These are phyloP conservation scores for Benitochromis conjunctus DNA, from an alignment of 2,113 vertebrate species.

Conservation along the genomic window DNA sequence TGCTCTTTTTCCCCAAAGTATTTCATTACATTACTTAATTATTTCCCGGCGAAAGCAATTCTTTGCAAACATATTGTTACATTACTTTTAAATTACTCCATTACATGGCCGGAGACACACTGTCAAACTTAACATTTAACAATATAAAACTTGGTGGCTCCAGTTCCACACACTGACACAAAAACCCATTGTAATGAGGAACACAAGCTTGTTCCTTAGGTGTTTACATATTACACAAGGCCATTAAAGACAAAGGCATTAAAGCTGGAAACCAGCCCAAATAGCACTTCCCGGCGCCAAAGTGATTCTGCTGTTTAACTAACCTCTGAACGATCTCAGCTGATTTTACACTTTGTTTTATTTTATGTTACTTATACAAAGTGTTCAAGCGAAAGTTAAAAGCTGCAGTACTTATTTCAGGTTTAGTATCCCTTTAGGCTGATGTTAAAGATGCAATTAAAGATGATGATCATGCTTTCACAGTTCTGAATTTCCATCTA, in stretches of 20 bases:
- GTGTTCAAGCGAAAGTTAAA: neutral
- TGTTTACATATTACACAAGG: neutral
- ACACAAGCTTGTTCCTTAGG: neutral
- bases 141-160: neutral
- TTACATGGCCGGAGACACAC: neutral
- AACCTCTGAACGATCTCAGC: neutral
- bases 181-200: neutral
- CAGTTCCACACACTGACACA: neutral
- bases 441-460: neutral
- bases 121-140: neutral
- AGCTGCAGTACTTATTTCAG: neutral
- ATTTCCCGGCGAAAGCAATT: neutral
- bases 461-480: neutral
- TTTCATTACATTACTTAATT: neutral
- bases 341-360: neutral
- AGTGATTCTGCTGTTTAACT: neutral
- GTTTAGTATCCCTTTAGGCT: neutral
- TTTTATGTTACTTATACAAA: neutral
- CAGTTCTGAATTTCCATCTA: neutral
- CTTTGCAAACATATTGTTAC: neutral
- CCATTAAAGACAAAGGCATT: neutral
- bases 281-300: neutral
- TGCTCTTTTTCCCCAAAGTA: neutral
- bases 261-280: neutral
- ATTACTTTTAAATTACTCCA: neutral